phyloP scores from a whole-genome alignment of 2,113 vertebrate species.

The Empidonax alnorum region DNA sequence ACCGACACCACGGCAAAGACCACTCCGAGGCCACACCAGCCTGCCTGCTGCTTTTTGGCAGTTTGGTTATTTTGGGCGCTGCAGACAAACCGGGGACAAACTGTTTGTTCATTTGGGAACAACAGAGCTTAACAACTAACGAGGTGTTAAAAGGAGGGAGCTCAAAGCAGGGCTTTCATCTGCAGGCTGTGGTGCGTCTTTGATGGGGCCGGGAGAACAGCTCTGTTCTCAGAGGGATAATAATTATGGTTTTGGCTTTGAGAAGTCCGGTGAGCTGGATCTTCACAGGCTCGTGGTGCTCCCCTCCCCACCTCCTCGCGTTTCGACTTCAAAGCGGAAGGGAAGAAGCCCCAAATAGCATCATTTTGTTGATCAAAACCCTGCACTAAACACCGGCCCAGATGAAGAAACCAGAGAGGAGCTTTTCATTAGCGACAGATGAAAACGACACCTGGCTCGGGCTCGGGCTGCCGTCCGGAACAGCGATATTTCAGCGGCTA shows the following conservation, averaged over 20 bases:
- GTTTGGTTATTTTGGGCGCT: not conserved
- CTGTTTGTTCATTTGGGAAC: conserved; percentile 8
- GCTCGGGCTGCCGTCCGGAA: not conserved
- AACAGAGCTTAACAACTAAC: not conserved
- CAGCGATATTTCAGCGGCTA: conserved; percentile 11
- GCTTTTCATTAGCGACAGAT: not conserved
- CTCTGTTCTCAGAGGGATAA: conserved; percentile 7
- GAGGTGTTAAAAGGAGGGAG: conserved; percentile 36
- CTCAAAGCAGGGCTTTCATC: conserved; percentile 33
- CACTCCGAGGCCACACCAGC: not conserved
- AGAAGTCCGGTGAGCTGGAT: not conserved
- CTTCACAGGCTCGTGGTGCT: not conserved
- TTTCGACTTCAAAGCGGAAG: not conserved
- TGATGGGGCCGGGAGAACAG: conserved; percentile 18
- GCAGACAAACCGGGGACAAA: not conserved
- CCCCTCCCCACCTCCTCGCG: not conserved
- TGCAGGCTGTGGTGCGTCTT: not conserved
- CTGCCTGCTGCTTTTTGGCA: not conserved
- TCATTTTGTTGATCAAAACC: conserved; percentile 29
- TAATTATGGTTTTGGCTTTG: not conserved
- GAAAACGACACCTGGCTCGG: not conserved
- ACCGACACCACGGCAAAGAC: not conserved
- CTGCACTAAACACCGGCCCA: not conserved
- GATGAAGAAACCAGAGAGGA: not conserved
- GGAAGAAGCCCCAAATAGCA: not conserved